Evolutionary conservation across 2,797 vertebrate genomes (phyloP).

Genomic region (Peromyscus aztecus): DNA sequence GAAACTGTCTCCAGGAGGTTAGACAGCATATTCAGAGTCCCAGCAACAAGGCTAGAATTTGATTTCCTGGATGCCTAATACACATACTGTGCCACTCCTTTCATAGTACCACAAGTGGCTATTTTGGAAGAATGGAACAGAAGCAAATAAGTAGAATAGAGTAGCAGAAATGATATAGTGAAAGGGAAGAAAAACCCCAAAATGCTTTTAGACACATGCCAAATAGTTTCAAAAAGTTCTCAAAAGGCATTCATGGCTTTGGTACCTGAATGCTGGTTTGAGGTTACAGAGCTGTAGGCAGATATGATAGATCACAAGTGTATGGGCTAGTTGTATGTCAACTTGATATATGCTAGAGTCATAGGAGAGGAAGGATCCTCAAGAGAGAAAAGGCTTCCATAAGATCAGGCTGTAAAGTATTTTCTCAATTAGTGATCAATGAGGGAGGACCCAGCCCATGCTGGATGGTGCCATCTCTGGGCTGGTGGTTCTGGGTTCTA

Average conservation of each 20-base stretch:
- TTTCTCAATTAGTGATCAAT: not conserved
- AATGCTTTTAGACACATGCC: not conserved
- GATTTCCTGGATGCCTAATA: not conserved
- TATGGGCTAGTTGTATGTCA: not conserved
- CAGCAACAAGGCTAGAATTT: not conserved
- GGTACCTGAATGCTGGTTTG: not conserved
- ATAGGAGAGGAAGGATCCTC: not conserved
- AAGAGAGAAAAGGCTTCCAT: not conserved
- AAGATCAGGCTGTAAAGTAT: not conserved
- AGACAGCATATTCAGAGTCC: not conserved
- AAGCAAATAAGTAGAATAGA: not conserved
- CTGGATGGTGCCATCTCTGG: not conserved
- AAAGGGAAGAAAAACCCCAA: not conserved
- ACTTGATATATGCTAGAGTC: not conserved
- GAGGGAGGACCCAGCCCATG: not conserved
- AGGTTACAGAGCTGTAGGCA: not conserved
- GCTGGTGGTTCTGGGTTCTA: not conserved
- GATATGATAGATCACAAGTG: not conserved
- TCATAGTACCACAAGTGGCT: not conserved
- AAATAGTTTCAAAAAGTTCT: not conserved
- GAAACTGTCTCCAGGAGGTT: not conserved
- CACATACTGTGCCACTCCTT: not conserved
- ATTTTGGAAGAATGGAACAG: not conserved
- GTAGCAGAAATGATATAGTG: not conserved
- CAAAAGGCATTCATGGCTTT: not conserved